Evolutionary conservation across 2,888 invertebrate species (phyloP), one percentile per base, ranked within the genome.

Genomic region (Conchocele bisecta): DNA sequence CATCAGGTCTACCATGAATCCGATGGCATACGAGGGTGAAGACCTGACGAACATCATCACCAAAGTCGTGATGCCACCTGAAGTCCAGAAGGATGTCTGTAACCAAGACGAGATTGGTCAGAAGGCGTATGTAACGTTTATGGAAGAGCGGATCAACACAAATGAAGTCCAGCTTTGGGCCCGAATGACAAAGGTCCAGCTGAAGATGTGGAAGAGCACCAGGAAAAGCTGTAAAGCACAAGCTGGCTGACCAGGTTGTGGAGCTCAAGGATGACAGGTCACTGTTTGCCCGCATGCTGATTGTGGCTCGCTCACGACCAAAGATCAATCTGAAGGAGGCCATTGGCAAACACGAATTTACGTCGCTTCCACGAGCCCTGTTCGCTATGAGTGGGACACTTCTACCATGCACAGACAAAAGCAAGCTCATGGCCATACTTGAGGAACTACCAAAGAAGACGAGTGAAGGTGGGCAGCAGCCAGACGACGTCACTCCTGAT

Each of bases 291-390:
- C n/a, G n/a, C n/a, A 26, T 61, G 29, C 15, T 64, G 3, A 48
- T 56, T 3, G 44, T 48, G 28, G 66, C 58, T 17, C 33, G 51
- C 35, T 65, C 61, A 1, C 31, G 63, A n/a, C 63, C 54, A 22
- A 57, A 64, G 48, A 56, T 64, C 9, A 46, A 64, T 20, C 22
- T 46, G 17, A 31, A 54, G 24, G 54, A 63, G 13, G 6, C 33
- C 15, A 48, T 64, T 22, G 42, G 56, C 24, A 56, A 11, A 4
- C 57, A 56, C 29, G 56, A 64, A 20, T 56, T 64, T 3, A 37
- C 39, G n/a, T 20, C 31, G 7, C 9, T 64, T 37, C 64, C 64
- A 3, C 41, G 54, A 13, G 17, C 64, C 24, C 24, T 64, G 13
- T 64, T 63, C 29, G 35, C 39, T 26, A n/a, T 39, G 9, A 28